phyloP scores from a whole-genome alignment of 2,888 invertebrate species.

The Nomada lathburiana region DNA sequence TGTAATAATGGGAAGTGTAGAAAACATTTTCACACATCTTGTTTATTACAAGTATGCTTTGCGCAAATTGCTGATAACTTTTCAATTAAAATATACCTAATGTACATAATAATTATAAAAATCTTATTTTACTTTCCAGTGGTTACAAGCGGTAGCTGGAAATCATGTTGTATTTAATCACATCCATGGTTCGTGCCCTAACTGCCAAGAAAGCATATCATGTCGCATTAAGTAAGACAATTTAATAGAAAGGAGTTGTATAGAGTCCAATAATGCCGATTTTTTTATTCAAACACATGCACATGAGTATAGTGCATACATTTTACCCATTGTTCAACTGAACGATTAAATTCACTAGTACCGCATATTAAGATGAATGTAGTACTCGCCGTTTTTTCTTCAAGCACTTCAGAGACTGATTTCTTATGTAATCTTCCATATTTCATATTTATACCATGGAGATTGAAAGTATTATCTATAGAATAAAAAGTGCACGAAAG shows the following conservation, averaged over 20 bases:
- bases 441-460: slow-evolving; percentile 75
- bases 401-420: slow-evolving; percentile 52
- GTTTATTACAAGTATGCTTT: slow-evolving; percentile 75
- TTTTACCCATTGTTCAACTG: slow-evolving; percentile 64
- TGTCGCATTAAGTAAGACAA: slow-evolving; percentile 67
- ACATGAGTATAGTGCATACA: slow-evolving; percentile 66
- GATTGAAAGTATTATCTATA: slow-evolving; percentile 60
- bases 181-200: slow-evolving; percentile 79
- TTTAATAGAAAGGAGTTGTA: slow-evolving; percentile 2
- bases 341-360: slow-evolving; percentile 75
- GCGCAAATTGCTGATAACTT: slow-evolving; percentile 2
- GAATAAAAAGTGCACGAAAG: slow-evolving; percentile 41
- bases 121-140: slow-evolving; percentile 67
- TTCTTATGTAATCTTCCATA: slow-evolving; percentile 68
- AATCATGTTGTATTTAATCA: slow-evolving; percentile 78
- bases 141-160: slow-evolving; percentile 76
- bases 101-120: slow-evolving; percentile 8
- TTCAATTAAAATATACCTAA: slow-evolving; percentile 1
- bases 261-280: neutral
- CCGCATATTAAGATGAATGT: slow-evolving; percentile 81
- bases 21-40: slow-evolving; percentile 78
- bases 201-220: slow-evolving; percentile 78
- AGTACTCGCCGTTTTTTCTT: slow-evolving; percentile 60
- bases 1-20: slow-evolving; percentile 80
- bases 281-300: slow-evolving; percentile 70